Evolutionary conservation across 2,888 invertebrate genomes (phyloP), one percentile per base, ranked within the genome.

Genomic region (Brachyptera putata): DNA sequence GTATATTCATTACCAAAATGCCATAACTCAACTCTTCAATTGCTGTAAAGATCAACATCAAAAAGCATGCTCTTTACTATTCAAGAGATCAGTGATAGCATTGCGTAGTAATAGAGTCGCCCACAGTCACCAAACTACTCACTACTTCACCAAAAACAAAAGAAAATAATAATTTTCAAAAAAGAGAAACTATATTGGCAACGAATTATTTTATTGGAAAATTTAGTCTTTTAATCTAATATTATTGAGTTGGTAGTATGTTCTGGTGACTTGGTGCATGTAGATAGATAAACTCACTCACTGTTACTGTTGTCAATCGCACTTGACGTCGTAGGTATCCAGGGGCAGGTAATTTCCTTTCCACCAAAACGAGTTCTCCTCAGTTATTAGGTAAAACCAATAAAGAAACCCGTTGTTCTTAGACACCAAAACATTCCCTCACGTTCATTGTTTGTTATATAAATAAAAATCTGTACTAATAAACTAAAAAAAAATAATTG

Each of bases 401-500:
- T 48, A 26, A 24, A 41, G 55, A 21, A 36, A 25, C 26, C 48
- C 53, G 30, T 41, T 37, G 59, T 49, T 49, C 14, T 49, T 58
- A 58, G 58, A 46, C n/a, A 58, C 5, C 48, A 41, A 43, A 48
- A n/a, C n/a, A 49, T 14, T 30, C 36, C 56, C 49, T 48, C 50
- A 24, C 49, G 22, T 53, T 53, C 56, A 46, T 43, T 57, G 60
- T 57, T 62, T 62, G 62, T 62, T 62, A 60, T 48, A 58, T 61
- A 61, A 58, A 58, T 53, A 59, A 61, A 62, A 60, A 53, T 60
- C 41, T 60, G 60, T 60, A 57, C 46, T 60, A 60, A 62, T 39
- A 57, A 62, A 60, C 60, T 60, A 53, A 62, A 62, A n/a, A n/a
- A n/a, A n/a, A 60, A 62, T 60, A 53, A 62, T 60, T 62, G 62